These are phyloP conservation scores for Mirza zaza DNA, from an alignment of 2,113 vertebrate genomes.

Conservation along the genomic window DNA sequence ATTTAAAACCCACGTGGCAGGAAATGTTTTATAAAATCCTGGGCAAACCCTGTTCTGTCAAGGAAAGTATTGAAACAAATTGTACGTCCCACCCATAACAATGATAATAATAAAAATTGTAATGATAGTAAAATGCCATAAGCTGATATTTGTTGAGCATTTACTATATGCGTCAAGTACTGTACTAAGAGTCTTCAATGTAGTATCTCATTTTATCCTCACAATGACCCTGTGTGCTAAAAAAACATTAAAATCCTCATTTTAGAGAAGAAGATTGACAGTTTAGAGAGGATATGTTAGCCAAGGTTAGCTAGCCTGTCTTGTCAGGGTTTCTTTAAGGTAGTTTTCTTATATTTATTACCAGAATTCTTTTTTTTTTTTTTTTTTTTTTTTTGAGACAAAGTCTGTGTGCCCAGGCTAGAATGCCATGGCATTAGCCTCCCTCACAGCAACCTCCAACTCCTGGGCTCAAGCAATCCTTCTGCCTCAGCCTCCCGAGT, in stretches of 20 bases:
- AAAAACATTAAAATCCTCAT: neutral
- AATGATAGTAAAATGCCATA: neutral
- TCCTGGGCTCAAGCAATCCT: too few species aligned
- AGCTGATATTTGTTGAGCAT: neutral
- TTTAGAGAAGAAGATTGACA: neutral
- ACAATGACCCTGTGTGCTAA: neutral
- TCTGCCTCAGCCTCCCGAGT: too few species aligned
- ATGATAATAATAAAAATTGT: neutral
- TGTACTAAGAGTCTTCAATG: neutral
- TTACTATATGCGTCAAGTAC: neutral
- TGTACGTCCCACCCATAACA: neutral
- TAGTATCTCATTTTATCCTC: neutral
- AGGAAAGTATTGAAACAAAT: neutral
- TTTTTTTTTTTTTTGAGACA: too few species aligned
- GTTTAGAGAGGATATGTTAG: neutral
- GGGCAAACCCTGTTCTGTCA: neutral
- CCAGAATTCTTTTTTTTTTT: too few species aligned
- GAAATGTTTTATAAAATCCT: conserved; percentile 16
- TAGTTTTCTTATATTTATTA: neutral
- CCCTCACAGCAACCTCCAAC: too few species aligned
- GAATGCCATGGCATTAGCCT: too few species aligned
- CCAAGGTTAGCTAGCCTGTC: neutral
- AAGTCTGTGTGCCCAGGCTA: too few species aligned
- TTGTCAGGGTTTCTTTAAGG: neutral
- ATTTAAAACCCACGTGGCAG: neutral